Evolutionary conservation across 2,113 vertebrate genomes (phyloP).

Genomic region (Triplophysa tibetana): DNA sequence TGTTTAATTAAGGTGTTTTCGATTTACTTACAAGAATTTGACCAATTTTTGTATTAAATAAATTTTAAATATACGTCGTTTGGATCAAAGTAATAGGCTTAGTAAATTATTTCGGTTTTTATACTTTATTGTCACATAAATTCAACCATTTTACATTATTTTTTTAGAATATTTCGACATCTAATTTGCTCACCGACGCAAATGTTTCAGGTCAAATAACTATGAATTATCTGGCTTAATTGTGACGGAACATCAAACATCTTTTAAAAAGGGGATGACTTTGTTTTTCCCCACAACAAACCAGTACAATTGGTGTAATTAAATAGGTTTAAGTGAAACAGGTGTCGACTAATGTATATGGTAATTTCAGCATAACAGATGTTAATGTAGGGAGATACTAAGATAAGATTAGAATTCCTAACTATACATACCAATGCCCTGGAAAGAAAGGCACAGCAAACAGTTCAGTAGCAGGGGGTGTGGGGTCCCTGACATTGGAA

Average conservation of each 20-base stretch:
- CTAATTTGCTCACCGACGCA: background rate
- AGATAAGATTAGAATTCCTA: constrained; percentile 68
- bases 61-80: background rate
- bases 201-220: background rate
- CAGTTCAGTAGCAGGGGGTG: constrained; percentile 25
- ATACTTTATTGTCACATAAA: too few species aligned
- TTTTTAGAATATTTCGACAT: too few species aligned
- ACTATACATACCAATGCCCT: constrained; percentile 59
- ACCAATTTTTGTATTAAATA: background rate
- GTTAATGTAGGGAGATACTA: constrained; percentile 67
- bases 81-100: background rate
- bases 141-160: too few species aligned
- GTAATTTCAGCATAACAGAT: constrained; percentile 80
- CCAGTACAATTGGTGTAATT: constrained; percentile 68
- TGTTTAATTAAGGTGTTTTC: background rate
- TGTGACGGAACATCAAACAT: constrained; percentile 57
- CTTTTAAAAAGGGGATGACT: constrained; percentile 53
- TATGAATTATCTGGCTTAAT: constrained; percentile 52
- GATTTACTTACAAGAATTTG: background rate
- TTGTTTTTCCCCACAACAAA: constrained; percentile 55
- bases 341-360: constrained; percentile 82
- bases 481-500: constrained; percentile 35
- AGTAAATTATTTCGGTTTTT: too few species aligned
- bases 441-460: constrained; percentile 51
- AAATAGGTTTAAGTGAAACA: constrained; percentile 74